These are phyloP conservation scores for Incurvaria masculella DNA, from an alignment of 2,888 invertebrate genomes.

Conservation along the genomic window DNA sequence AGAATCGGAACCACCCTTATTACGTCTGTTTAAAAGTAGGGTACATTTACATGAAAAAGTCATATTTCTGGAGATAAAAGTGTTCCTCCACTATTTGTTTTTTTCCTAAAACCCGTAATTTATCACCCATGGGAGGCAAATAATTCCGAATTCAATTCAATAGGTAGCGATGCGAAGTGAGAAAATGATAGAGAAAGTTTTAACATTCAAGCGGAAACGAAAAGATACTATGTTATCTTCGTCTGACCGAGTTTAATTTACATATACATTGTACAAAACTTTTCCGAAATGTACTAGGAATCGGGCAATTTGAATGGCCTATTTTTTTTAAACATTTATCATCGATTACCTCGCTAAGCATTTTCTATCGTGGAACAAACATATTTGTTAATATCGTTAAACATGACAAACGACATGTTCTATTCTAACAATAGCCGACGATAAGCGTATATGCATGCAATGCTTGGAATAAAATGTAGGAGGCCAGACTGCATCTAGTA, in stretches of 20 bases:
- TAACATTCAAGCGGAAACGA: neutral
- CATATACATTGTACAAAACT: neutral
- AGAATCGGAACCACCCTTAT: slow-evolving; percentile 53
- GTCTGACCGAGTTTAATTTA: neutral
- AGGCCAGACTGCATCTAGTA: too few relatives aligned
- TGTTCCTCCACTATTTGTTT: neutral
- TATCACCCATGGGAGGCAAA: neutral
- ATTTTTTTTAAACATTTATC: too few relatives aligned
- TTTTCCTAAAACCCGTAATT: neutral
- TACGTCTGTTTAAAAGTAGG: slow-evolving; percentile 57
- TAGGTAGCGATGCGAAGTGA: neutral
- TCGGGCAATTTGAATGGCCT: too few relatives aligned
- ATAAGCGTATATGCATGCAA: too few relatives aligned
- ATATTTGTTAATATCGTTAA: too few relatives aligned
- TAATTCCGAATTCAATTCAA: neutral
- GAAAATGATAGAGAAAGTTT: neutral
- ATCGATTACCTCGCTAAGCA: too few relatives aligned
- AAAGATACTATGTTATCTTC: neutral
- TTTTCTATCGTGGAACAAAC: too few relatives aligned
- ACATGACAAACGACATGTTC: too few relatives aligned
- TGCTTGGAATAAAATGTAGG: too few relatives aligned
- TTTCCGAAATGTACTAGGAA: too few relatives aligned
- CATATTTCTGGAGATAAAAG: slow-evolving; percentile 38
- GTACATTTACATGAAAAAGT: slow-evolving; percentile 52
- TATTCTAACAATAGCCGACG: too few relatives aligned